phyloP scores from a whole-genome alignment of 2,797 vertebrate genomes.

The Parauchenoglanis punctatus region DNA sequence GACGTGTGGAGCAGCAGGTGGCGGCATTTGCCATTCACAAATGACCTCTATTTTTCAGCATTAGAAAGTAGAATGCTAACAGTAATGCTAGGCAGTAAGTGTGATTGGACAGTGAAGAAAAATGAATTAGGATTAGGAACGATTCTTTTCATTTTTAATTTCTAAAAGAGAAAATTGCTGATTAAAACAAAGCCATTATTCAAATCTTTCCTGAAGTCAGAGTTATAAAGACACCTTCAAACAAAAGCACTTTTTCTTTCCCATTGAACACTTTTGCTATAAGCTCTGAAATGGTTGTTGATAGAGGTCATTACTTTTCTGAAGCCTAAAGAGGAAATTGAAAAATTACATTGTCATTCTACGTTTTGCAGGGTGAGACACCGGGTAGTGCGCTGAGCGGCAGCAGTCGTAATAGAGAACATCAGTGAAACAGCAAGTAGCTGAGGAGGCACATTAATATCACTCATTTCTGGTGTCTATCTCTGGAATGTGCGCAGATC shows the following conservation, averaged over 20 bases:
- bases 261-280: constrained; percentile 22
- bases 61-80: constrained; percentile 27
- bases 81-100: not conserved
- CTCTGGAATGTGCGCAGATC: constrained; percentile 17
- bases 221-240: constrained; percentile 51
- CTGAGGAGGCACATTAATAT: constrained; percentile 41
- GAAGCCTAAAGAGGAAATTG: constrained; percentile 29
- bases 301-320: constrained; percentile 39
- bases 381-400: not conserved
- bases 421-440: constrained; percentile 36
- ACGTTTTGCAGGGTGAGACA: constrained; percentile 25
- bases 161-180: constrained; percentile 39
- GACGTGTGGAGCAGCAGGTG: not conserved
- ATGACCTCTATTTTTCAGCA: not conserved
- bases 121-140: constrained; percentile 16
- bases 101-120: not conserved
- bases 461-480: constrained; percentile 44
- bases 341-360: constrained; percentile 34
- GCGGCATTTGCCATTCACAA: not conserved
- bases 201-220: constrained; percentile 36
- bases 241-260: constrained; percentile 24
- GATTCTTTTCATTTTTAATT: constrained; percentile 40
- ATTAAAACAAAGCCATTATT: constrained; percentile 52
- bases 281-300: constrained; percentile 27
- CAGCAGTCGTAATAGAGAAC: constrained; percentile 35